A percentile compares a stretch with the other conserved stretches of the same genome.
phyloP scores from a whole-genome alignment of 2,113 vertebrate genomes.

The Entelurus aequoreus region DNA sequence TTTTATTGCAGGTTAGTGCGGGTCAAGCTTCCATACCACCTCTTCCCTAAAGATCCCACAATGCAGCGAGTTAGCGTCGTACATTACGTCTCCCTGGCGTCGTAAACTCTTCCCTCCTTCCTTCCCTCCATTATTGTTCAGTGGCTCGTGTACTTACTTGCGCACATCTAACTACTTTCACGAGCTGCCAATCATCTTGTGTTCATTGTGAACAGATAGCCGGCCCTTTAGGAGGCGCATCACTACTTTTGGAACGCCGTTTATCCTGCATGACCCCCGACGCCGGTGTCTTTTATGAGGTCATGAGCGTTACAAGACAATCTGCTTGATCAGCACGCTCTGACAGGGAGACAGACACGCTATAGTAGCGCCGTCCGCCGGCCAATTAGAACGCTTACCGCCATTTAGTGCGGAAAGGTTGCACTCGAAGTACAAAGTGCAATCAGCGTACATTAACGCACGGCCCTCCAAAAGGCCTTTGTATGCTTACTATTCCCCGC shows the following conservation, averaged over 20 bases:
- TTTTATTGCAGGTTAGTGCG: neutral
- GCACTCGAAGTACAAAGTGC: constrained; percentile 42
- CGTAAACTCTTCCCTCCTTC: constrained; percentile 2
- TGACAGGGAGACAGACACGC: constrained; percentile 18
- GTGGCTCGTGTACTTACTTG: too few relatives aligned
- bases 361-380: constrained; percentile 8
- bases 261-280: constrained; percentile 38
- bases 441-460: constrained; percentile 25
- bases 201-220: too few relatives aligned
- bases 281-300: constrained; percentile 62
- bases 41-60: constrained; percentile 11
- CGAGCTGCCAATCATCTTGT: too few relatives aligned
- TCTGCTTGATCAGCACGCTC: constrained; percentile 53
- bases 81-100: constrained; percentile 21
- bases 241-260: too few relatives aligned
- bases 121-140: too few relatives aligned
- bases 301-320: constrained; percentile 62
- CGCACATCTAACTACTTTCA: too few relatives aligned
- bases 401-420: constrained; percentile 56
- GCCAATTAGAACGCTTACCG: constrained; percentile 55
- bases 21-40: constrained; percentile 16
- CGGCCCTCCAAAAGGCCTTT: constrained; percentile 36
- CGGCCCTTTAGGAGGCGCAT: too few relatives aligned
- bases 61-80: constrained; percentile 13
- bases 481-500: constrained; percentile 59